These are phyloP conservation scores for Danio albolineatus DNA, from an alignment of 2,797 vertebrate species.

Conservation along the genomic window DNA sequence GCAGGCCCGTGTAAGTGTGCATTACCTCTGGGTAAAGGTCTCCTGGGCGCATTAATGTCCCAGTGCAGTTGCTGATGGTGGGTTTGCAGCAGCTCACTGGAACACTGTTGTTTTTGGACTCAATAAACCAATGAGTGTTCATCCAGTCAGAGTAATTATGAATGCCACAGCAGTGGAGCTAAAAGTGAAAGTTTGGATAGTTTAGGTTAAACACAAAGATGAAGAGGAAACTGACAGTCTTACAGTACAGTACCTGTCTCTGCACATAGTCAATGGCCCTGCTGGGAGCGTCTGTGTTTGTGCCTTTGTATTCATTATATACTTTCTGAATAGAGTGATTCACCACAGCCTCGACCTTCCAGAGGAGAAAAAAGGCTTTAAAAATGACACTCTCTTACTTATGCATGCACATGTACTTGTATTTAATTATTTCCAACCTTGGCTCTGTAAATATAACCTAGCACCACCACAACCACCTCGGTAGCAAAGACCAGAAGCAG, in stretches of 20 bases:
- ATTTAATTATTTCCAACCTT: slow-evolving; percentile 81
- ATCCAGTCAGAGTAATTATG: slow-evolving; percentile 96
- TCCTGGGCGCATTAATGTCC: slow-evolving; percentile 83
- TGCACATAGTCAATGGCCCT: slow-evolving; percentile 97
- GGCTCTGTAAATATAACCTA: slow-evolving; percentile 96
- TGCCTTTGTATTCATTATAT: slow-evolving; percentile 93
- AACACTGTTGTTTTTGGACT: slow-evolving; percentile 94
- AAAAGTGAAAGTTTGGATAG: not conserved
- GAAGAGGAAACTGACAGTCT: not conserved
- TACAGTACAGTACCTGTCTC: slow-evolving; percentile 82
- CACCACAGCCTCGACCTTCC: slow-evolving; percentile 91
- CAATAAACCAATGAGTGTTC: slow-evolving; percentile 92
- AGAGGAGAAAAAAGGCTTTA: slow-evolving; percentile 43
- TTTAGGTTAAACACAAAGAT: not conserved
- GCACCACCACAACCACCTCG: slow-evolving; percentile 94
- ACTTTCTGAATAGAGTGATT: slow-evolving; percentile 93
- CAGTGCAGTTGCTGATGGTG: slow-evolving; percentile 87
- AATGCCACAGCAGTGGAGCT: slow-evolving; percentile 94
- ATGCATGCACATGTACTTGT: not conserved
- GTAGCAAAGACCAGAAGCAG: slow-evolving; percentile 95
- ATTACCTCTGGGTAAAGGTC: slow-evolving; percentile 92
- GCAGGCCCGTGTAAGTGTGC: not conserved
- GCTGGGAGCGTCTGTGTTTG: slow-evolving; percentile 91
- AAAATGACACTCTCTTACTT: not conserved
- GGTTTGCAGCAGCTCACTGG: slow-evolving; percentile 94